These are phyloP conservation scores for Gastrophryne carolinensis DNA, from an alignment of 2,797 vertebrate species.

Conservation along the genomic window DNA sequence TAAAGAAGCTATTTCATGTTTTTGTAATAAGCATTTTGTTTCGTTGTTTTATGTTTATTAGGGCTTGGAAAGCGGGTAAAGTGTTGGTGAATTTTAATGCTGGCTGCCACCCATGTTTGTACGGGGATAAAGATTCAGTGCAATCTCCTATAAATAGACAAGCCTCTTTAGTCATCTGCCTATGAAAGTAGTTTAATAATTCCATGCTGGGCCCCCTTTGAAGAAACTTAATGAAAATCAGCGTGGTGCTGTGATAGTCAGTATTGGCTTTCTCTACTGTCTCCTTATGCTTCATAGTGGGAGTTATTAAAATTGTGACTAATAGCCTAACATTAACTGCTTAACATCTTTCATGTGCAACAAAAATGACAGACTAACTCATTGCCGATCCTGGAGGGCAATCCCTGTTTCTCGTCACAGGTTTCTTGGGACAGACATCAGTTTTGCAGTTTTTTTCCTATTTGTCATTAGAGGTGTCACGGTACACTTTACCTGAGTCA, in stretches of 20 bases:
- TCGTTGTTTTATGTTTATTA: slow-evolving; percentile 44
- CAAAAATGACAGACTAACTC: slow-evolving; percentile 49
- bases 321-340: slow-evolving; percentile 67
- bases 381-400: slow-evolving; percentile 58
- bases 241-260: slow-evolving; percentile 73
- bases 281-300: slow-evolving; percentile 67
- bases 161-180: slow-evolving; percentile 66
- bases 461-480: slow-evolving; percentile 55
- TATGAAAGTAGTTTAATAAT: slow-evolving; percentile 73
- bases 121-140: slow-evolving; percentile 58
- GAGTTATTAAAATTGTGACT: slow-evolving; percentile 79
- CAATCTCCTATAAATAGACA: slow-evolving; percentile 65
- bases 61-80: slow-evolving; percentile 28
- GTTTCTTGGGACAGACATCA: slow-evolving; percentile 54
- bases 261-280: slow-evolving; percentile 69
- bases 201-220: slow-evolving; percentile 77
- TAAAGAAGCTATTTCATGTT: slow-evolving; percentile 26
- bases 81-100: slow-evolving; percentile 39
- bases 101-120: slow-evolving; percentile 43
- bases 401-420: slow-evolving; percentile 55
- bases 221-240: slow-evolving; percentile 87
- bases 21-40: slow-evolving; percentile 36
- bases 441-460: slow-evolving; percentile 56
- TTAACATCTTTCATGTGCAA: slow-evolving; percentile 56
- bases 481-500: slow-evolving; percentile 52